Evolutionary conservation across 1,140 invertebrate species (phyloP), one percentile per base, ranked within the genome.

Genomic region (Psilanteris sp.): DNA sequence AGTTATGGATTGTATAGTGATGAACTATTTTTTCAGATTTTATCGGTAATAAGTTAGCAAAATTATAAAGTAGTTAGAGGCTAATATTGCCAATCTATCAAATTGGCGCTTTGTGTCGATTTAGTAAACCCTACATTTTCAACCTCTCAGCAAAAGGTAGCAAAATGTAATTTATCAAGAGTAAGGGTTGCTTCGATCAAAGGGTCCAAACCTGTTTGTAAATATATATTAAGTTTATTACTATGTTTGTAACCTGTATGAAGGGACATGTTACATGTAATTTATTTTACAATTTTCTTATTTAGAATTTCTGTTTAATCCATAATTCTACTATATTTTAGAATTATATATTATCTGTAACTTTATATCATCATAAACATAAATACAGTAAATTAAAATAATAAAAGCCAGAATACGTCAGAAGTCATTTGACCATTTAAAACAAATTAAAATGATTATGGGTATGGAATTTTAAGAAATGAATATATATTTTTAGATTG

Each of bases 111-210:
- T 76, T 71, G 44, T 43, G 66, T 48, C 66, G 52, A 61, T 61
- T 68, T 66, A 36, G 59, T 73, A 66, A 70, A 76, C 44, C 46
- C 29, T 39, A 36, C 41, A 24, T 48, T 57, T 64, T 64, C 66
- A 54, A 29, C 27, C 43, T 59, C 32, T 52, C 59, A 31, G 6
- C 31, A 37, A 37, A 71, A 48, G 52, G 71, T 44, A 48, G 66
- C 15, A 27, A 71, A 74, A 71, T 71, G 71, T 70, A 78, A 78
- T 78, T 61, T 78, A 74, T 71, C 72, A 52, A 44, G 48, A 54
- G 52, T 37, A 54, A 68, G 71, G 73, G 66, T 74, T 34, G 26
- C 57, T 9, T 10, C 39, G 57, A 73, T 74, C 76, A 78, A 78
- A 74, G 57, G 52, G 59, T 52, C 54, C 22, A 9, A 62, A 70